These are phyloP conservation scores for Atractosteus spatula DNA, from an alignment of 2,113 vertebrate species.

Conservation along the genomic window DNA sequence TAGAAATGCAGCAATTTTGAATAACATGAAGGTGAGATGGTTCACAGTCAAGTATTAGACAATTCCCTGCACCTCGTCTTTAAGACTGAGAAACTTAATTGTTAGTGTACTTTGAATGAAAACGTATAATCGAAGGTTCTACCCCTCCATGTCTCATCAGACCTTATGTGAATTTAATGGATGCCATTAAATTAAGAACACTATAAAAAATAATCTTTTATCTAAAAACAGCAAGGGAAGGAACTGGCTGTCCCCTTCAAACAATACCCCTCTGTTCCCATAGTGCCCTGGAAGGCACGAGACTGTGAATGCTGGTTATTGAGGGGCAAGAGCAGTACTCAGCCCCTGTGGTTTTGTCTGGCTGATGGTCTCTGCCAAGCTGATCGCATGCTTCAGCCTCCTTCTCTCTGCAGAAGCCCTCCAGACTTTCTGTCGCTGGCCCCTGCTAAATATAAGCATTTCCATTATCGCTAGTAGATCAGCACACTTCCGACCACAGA, in stretches of 20 bases:
- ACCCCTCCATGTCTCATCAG: too few species aligned
- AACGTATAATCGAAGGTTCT: too few species aligned
- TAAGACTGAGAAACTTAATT: too few species aligned
- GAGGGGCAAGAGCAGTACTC: slow-evolving; percentile 44
- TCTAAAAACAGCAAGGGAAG: too few species aligned
- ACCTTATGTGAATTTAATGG: too few species aligned
- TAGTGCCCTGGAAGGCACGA: slow-evolving; percentile 43
- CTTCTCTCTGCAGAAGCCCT: neutral
- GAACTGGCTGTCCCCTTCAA: neutral
- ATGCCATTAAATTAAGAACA: too few species aligned
- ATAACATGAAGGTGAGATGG: too few species aligned
- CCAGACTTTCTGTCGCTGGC: slow-evolving; percentile 15
- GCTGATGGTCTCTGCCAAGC: slow-evolving; percentile 46
- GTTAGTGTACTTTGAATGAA: too few species aligned
- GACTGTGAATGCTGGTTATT: slow-evolving; percentile 44
- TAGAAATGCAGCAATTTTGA: too few species aligned
- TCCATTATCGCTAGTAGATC: neutral
- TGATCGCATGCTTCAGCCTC: slow-evolving; percentile 21
- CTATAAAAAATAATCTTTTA: too few species aligned
- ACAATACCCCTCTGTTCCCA: slow-evolving; percentile 46
- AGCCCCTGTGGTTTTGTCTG: slow-evolving; percentile 48
- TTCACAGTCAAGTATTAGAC: too few species aligned
- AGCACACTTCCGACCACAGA: slow-evolving; percentile 1
- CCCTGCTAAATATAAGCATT: slow-evolving; percentile 35
- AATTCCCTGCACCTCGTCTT: too few species aligned